phyloP scores from a whole-genome alignment of 1,140 invertebrate genomes.

The Manduca sexta region DNA sequence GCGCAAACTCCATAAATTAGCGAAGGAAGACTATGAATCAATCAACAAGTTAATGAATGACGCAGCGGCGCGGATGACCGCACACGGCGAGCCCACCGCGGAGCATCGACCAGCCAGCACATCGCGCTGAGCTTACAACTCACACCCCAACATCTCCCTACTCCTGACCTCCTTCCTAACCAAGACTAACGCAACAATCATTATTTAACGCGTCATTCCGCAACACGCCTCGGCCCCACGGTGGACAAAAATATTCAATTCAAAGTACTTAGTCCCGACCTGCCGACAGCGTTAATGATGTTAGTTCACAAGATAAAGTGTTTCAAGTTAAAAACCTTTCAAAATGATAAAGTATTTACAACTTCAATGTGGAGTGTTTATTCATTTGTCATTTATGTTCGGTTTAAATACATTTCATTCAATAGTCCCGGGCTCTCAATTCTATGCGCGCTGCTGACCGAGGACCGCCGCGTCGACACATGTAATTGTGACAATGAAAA shows the following conservation, averaged over 20 bases:
- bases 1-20: conserved; percentile 48
- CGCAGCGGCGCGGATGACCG: conserved; percentile 31
- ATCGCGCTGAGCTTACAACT: too few species aligned
- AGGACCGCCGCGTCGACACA: conserved; percentile 29
- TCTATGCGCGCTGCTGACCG: conserved; percentile 11
- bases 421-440: conserved; percentile 21
- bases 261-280: too few species aligned
- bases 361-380: conserved; percentile 5
- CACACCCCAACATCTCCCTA: too few species aligned
- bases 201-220: too few species aligned
- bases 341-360: conserved; percentile 10
- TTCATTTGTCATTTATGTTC: conserved; percentile 8
- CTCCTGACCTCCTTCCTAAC: too few species aligned
- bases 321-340: background rate
- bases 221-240: too few species aligned
- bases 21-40: conserved; percentile 57
- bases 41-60: conserved; percentile 55
- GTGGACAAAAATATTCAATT: too few species aligned
- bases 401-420: conserved; percentile 22
- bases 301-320: too few species aligned
- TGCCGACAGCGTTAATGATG: too few species aligned
- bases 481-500: conserved; percentile 52
- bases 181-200: too few species aligned
- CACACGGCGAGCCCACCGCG: conserved; percentile 42
- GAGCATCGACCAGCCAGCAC: background rate